Evolutionary conservation across 2,113 vertebrate genomes (phyloP).

Genomic region (Platysteira castanea): DNA sequence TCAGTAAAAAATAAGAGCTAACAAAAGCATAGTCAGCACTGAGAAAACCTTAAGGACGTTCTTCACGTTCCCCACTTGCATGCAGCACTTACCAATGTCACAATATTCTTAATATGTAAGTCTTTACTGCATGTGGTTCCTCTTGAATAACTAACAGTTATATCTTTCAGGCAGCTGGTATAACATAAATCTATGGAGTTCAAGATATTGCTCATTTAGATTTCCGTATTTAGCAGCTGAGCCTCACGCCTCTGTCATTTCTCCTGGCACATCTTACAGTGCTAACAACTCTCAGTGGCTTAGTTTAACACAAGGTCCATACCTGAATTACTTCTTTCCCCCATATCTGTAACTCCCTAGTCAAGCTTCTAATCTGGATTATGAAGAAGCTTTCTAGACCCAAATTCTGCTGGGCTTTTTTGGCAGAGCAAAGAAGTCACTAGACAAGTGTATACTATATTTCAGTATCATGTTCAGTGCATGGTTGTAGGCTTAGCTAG

Average conservation of each 20-base stretch:
- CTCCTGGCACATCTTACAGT: background rate
- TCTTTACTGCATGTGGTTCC: background rate
- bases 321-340: background rate
- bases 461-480: background rate
- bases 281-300: background rate
- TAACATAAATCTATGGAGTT: background rate
- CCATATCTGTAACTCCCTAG: background rate
- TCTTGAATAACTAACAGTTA: background rate
- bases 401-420: background rate
- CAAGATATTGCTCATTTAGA: constrained; percentile 2
- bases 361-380: background rate
- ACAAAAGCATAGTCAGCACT: background rate
- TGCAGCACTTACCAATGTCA: background rate
- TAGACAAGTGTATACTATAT: background rate
- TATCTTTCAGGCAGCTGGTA: background rate
- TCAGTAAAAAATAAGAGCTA: background rate
- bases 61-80: background rate
- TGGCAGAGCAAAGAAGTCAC: background rate
- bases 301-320: background rate
- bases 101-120: background rate
- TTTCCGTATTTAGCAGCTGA: constrained; percentile 23
- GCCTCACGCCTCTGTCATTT: background rate
- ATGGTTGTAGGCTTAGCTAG: background rate
- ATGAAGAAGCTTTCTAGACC: background rate
- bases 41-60: background rate